Percentiles rank a stretch among this genome's conserved stretches.
Evolutionary conservation across 37 sponge, comb jelly and placozoan species (phyloP).

Genomic region (Spongia lamella): DNA sequence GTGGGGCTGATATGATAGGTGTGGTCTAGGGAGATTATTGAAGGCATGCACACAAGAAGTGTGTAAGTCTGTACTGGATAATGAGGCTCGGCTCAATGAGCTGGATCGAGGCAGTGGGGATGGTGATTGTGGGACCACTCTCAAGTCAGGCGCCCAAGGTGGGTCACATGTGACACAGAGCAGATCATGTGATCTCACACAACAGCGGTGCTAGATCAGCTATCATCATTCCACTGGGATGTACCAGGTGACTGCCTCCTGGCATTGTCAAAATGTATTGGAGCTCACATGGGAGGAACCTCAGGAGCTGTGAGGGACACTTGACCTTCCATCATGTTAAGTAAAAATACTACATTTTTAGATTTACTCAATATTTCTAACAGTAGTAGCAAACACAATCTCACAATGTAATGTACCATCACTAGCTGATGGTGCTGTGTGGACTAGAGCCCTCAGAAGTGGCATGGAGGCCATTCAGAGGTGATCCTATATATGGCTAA

Average conservation of each 20-base stretch:
- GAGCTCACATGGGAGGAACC: conserved; percentile 75
- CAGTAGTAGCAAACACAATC: conserved; percentile 31
- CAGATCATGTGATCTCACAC: too few relatives aligned
- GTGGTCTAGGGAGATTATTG: too few relatives aligned
- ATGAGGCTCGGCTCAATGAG: conserved; percentile 72
- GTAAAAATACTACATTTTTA: background rate
- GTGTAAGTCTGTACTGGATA: conserved; percentile 38
- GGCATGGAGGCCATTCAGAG: conserved; percentile 61
- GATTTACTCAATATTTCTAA: conserved; percentile 69
- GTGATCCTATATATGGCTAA: conserved; percentile 10
- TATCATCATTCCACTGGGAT: conserved; percentile 52
- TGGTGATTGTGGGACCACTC: conserved; percentile 93
- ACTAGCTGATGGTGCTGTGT: conserved; percentile 14
- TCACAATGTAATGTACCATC: conserved; percentile 8
- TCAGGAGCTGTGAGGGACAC: conserved; percentile 76
- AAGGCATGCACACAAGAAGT: conserved; percentile 6
- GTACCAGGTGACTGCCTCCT: conserved; percentile 48
- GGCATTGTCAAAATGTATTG: conserved; percentile 40
- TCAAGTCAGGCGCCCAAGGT: conserved; percentile 64
- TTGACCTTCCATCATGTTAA: background rate
- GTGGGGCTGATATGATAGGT: too few relatives aligned
- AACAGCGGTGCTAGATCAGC: conserved; percentile 4
- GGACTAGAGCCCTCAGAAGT: conserved; percentile 40
- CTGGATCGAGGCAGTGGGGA: conserved; percentile 92
- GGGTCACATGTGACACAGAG: background rate